These are phyloP conservation scores for Apis dorsata DNA, from an alignment of 1,140 invertebrate genomes.

Conservation along the genomic window DNA sequence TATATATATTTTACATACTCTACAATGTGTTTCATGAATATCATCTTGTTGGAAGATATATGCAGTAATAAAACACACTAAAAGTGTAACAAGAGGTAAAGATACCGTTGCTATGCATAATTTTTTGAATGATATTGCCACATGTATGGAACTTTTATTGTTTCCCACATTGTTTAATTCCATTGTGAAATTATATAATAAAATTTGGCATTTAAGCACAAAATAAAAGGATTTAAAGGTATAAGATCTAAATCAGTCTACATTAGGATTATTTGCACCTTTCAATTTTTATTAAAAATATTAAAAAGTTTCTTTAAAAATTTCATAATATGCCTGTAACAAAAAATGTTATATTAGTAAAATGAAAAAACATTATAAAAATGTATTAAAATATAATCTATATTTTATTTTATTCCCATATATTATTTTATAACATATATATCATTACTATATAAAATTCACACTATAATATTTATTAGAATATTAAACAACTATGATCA, in stretches of 20 bases:
- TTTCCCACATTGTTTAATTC: conserved; percentile 76
- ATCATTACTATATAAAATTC: background rate
- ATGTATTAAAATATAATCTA: background rate
- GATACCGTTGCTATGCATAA: conserved; percentile 90
- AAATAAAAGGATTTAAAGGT: conserved; percentile 51
- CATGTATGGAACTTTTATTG: conserved; percentile 76
- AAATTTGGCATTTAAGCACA: conserved; percentile 59
- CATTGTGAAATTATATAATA: conserved; percentile 69
- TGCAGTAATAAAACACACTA: conserved; percentile 92
- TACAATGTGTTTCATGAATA: conserved; percentile 95
- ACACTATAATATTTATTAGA: background rate
- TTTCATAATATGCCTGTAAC: conserved; percentile 60
- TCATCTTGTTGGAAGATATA: conserved; percentile 94
- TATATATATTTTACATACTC: conserved; percentile 82
- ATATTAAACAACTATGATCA: background rate
- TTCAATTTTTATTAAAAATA: conserved; percentile 47
- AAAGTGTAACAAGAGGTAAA: conserved; percentile 88
- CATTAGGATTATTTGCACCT: conserved; percentile 51
- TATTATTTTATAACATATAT: background rate
- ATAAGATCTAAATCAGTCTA: conserved; percentile 51
- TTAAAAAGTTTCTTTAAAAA: conserved; percentile 44
- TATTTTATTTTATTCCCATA: background rate
- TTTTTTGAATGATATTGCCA: conserved; percentile 82
- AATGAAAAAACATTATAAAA: background rate
- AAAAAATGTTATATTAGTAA: conserved; percentile 28